Base-by-base conservation (phyloP, 1,140 invertebrate genomes). In the Tribolium madens region DNA sequence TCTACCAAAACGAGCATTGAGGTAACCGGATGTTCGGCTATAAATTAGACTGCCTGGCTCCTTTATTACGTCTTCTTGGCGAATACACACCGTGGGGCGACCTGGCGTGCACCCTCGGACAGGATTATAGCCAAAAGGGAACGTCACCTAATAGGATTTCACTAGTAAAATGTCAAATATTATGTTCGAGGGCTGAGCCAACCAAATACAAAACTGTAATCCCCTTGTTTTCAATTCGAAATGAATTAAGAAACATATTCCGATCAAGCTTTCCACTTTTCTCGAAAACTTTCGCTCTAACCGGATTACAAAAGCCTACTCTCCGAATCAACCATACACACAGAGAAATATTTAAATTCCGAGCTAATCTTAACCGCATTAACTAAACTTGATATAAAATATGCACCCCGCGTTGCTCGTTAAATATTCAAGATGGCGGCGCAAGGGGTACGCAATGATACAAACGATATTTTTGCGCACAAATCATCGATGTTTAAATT, bases 401-500 rank as follows among this genome's bases (percentile, higher is more conserved):
- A 78, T 78, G 77, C 77, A 78, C 77, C 77, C 77, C 48, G 73
- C 64, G 73, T 31, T 57, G 76, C 76, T 50, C 73, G 60, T 78
- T 69, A 78, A 78, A 70, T 78, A 78, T 78, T 78, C 77, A 78
- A 78, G 60, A 78, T 78, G 77, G 77, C 77, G 50, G 15, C 53
- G 50, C 15, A 73, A 42, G 70, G 46, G 52, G 76, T 68, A 52
- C 14, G 15, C 17, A 57, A 73, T 71, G 76, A 77, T 77, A 77
- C 76, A 77, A 74, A 69, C 46, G 76, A 77, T 77, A 47, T 74
- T 74, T 77, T 77, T 74, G 70, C 42, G 18, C 21, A 77, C 76
- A 77, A 77, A 77, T 77, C 70, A 77, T 72, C 64, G 36, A 42
- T 42, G 36, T 42, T 42, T 42, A 9, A 42, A 42, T 42, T 42